Conservation (phyloP, 92 coral and sea anemone species). For the Porites cylindrica region DNA sequence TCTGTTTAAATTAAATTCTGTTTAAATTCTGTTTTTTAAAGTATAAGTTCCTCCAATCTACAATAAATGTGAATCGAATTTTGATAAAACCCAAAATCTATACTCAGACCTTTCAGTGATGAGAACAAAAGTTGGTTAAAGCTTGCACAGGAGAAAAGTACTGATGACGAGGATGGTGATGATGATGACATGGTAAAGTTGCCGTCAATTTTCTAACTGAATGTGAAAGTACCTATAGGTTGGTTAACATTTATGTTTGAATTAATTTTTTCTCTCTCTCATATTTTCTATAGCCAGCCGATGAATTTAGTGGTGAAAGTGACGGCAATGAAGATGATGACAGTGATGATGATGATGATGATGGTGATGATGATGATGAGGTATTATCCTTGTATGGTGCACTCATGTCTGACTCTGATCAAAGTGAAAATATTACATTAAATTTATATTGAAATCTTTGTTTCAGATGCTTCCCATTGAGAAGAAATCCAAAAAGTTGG, state of each 20-base stretch:
- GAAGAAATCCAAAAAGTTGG: conserved; percentile 91
- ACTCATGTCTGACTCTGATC: not conserved
- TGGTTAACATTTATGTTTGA: not conserved
- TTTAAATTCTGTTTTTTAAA: no score
- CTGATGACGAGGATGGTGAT: conserved; percentile 60
- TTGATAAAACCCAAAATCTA: not conserved
- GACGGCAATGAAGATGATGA: conserved; percentile 1
- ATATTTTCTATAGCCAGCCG: conserved; percentile 40
- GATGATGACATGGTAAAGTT: conserved; percentile 61
- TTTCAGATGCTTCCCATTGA: conserved; percentile 93
- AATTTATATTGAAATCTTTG: not conserved
- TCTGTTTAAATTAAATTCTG: no score
- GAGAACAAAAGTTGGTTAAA: conserved; percentile 69
- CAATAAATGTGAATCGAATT: no score
- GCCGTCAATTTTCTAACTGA: no score
- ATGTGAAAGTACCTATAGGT: no score
- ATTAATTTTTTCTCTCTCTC: not conserved
- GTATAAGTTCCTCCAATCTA: no score
- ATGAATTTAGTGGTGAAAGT: conserved; percentile 51
- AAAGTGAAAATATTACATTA: not conserved
- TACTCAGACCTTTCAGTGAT: conserved; percentile 74
- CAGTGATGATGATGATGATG: conserved; percentile 47
- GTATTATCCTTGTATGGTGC: not conserved
- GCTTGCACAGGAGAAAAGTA: conserved; percentile 60
- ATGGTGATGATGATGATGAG: not conserved